Percentiles rank a stretch among this genome's conserved stretches.
Conservation (phyloP, 2,797 vertebrate species). For the Erithacus rubecula region DNA sequence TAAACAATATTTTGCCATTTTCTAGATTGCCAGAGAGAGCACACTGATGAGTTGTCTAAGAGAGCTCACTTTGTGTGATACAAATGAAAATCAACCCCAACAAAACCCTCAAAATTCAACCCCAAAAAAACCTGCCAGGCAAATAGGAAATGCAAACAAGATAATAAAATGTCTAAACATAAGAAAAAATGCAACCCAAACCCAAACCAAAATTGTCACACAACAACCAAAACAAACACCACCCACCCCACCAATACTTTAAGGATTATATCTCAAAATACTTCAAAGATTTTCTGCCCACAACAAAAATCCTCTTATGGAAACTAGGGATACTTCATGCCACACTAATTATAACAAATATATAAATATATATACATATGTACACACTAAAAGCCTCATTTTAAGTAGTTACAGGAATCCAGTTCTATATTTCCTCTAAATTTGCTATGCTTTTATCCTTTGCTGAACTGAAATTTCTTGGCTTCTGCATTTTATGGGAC, state of each 20-base stretch:
- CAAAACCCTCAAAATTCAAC: not conserved
- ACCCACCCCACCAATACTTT: not conserved
- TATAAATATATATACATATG: too few relatives aligned
- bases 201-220: rapidly evolving
- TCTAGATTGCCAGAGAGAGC: not conserved
- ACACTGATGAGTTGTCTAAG: not conserved
- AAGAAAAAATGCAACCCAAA: not conserved
- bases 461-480: not conserved
- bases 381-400: not conserved
- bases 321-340: not conserved
- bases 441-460: not conserved
- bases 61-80: not conserved
- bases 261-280: not conserved
- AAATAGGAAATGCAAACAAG: not conserved
- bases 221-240: not conserved
- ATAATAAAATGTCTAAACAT: not conserved
- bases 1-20: not conserved
- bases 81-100: not conserved
- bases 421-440: not conserved
- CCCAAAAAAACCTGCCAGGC: not conserved
- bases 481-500: not conserved
- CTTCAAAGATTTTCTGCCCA: not conserved
- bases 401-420: not conserved
- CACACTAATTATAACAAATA: not conserved
- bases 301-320: not conserved